Percentiles rank a stretch among this genome's conserved stretches.
Conservation (phyloP, 2,888 invertebrate species). For the Torymus tubicola region DNA sequence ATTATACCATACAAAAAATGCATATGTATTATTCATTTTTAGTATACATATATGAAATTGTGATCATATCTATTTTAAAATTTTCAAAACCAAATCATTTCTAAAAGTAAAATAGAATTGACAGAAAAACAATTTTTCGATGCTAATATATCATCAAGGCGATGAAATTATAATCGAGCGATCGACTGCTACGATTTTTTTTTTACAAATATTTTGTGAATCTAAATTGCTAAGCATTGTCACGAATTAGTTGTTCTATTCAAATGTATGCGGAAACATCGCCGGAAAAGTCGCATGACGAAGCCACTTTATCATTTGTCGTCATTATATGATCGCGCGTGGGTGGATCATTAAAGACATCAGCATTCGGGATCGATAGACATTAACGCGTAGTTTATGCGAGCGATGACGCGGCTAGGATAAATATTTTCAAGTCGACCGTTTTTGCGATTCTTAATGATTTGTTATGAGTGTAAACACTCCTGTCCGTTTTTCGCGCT, state of each 20-base stretch:
- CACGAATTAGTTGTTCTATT: slow-evolving; percentile 27
- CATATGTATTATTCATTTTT: too few relatives aligned
- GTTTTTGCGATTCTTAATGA: too few relatives aligned
- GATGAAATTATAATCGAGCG: slow-evolving; percentile 11
- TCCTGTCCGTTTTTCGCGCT: not conserved
- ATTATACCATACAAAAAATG: too few relatives aligned
- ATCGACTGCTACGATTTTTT: not conserved
- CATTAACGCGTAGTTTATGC: not conserved
- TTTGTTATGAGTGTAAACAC: too few relatives aligned
- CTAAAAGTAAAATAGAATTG: too few relatives aligned
- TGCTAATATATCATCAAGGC: slow-evolving; percentile 14
- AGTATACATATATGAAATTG: too few relatives aligned
- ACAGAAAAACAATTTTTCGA: not conserved
- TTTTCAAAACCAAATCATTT: too few relatives aligned
- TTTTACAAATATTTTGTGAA: slow-evolving; percentile 24
- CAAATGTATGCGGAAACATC: slow-evolving; percentile 37
- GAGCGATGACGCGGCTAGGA: not conserved
- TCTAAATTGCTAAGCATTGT: slow-evolving; percentile 29
- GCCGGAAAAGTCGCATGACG: not conserved
- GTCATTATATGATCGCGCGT: slow-evolving; percentile 19
- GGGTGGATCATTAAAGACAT: slow-evolving; percentile 30
- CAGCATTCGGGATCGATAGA: not conserved
- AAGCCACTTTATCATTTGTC: not conserved
- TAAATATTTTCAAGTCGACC: not conserved
- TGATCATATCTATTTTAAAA: too few relatives aligned